Base-by-base conservation (phyloP, 2,888 invertebrate species). In the Sabatieria punctata region DNA sequence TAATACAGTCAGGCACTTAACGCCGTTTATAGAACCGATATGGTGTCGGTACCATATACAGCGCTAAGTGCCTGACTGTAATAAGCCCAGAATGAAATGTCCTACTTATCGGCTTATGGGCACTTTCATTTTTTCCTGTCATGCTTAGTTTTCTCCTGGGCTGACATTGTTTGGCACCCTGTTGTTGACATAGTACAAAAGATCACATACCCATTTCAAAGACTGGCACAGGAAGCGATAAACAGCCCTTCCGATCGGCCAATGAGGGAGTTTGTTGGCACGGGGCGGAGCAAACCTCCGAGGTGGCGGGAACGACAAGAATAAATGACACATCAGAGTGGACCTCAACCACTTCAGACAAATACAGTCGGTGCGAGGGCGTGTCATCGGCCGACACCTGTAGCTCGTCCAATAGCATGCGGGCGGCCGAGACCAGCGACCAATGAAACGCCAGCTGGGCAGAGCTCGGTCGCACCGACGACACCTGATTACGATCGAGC, bases 271-370 rank as follows among this genome's bases (percentile, higher is more conserved):
- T 45, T 1, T 52, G 50, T 1, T 52, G 55, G 21, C 51, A 81
- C 58, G 69, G 69, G 0, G 83, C 84, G 1, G 84, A 83, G 64
- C 93, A 95, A 0, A 91, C 86, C 43, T 81, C 78, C 61, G 91
- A 91, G 0, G 82, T 80, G 0, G 88, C 82, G 0, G 93, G 93
- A 57, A 91, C 82, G 42, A 93, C 75, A 60, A 95, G 78, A 2
- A 97, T 74, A 59, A 95, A 82, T 45, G 88, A 84, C 38, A 95
- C 85, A 54, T 89, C 85, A 46, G 75, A 75, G 59, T 82, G 85
- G 25, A 93, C 74, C 68, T 95, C 91, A 52, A 95, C 78, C 35
- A 95, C 83, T 71, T 95, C 93, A 4, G 81, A 75, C 63, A 89
- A 86, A 68, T 88, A 95, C 47, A 95, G 72, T 58, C 91, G 27